A percentile compares a stretch with the other conserved stretches of the same genome.
Conservation (phyloP, 1,140 invertebrate genomes). For the Bombus fervidus region DNA sequence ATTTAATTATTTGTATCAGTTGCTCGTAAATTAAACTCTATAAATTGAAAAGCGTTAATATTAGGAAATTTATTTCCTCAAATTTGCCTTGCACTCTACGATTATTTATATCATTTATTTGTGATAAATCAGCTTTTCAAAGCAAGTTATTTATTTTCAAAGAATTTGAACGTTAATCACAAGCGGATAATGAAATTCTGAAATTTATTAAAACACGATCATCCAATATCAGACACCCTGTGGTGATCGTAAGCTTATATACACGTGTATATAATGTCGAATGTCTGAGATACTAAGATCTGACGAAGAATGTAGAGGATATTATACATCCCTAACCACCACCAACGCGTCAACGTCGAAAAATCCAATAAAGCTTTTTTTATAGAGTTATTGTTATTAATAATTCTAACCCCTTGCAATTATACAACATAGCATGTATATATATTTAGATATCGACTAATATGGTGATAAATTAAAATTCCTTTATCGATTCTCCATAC, state of each 20-base stretch:
- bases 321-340: too few species aligned
- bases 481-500: background rate
- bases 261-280: too few species aligned
- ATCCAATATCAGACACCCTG: too few species aligned
- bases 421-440: background rate
- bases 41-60: too few species aligned
- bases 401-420: background rate
- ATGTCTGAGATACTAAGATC: background rate
- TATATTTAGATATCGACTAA: background rate
- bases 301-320: background rate
- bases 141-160: too few species aligned
- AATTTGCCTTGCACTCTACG: too few species aligned
- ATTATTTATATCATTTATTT: too few species aligned
- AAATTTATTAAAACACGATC: background rate
- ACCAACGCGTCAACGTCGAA: background rate
- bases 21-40: too few species aligned
- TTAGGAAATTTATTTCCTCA: too few species aligned
- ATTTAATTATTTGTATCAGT: background rate
- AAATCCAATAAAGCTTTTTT: background rate
- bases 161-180: background rate
- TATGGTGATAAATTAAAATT: background rate
- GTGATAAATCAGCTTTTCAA: too few species aligned
- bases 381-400: background rate
- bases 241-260: too few species aligned
- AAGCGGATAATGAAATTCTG: background rate